Base-by-base conservation (phyloP, 2,797 vertebrate genomes). In the Gymnothorax javanicus region DNA sequence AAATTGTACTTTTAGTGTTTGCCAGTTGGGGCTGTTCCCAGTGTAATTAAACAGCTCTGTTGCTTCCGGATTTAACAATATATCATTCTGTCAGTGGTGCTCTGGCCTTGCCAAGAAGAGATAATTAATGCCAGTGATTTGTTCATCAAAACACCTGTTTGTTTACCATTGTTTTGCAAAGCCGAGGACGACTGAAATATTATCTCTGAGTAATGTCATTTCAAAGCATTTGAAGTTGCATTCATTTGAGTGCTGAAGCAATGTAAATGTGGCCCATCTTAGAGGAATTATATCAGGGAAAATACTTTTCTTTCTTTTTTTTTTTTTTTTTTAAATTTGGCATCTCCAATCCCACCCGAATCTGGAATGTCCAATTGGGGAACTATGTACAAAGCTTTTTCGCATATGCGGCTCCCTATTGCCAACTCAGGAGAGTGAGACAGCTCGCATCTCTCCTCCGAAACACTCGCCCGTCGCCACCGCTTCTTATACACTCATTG, bases 111-210 rank as follows among this genome's bases (percentile, higher is more conserved):
- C 62, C 59, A 60, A 60, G 54, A 84, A 56, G 50, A 64, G 82
- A 88, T 86, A 89, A 90, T 86, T 88, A 89, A 88, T 77, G 57
- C 84, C n/a, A 17, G 67, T 58, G 56, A 20, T 75, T 88, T 60
- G 83, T 88, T 88, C 86, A 71, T 87, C 75, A 64, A 89, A 87
- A 90, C 88, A 91, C 87, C 43, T 73, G 56, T 88, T 84, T 9
- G n/a, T 69, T 86, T 43, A 59, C 67, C 87, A 69, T 71, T 73
- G 71, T 83, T 86, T 84, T 86, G 77, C 84, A 23, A 25, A 33
- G 82, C 84, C 86, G 75, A 77, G 27, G 50, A 85, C n/a, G 67
- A 88, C 87, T 88, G 87, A 88, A 86, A 75, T 87, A 82, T 87
- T 50, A 67, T 82, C 84, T 87, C 69, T 59, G 58, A n/a, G 84